These are phyloP conservation scores for Epizoanthus illoricatus DNA, from an alignment of 92 coral and sea anemone species.

Conservation along the genomic window DNA sequence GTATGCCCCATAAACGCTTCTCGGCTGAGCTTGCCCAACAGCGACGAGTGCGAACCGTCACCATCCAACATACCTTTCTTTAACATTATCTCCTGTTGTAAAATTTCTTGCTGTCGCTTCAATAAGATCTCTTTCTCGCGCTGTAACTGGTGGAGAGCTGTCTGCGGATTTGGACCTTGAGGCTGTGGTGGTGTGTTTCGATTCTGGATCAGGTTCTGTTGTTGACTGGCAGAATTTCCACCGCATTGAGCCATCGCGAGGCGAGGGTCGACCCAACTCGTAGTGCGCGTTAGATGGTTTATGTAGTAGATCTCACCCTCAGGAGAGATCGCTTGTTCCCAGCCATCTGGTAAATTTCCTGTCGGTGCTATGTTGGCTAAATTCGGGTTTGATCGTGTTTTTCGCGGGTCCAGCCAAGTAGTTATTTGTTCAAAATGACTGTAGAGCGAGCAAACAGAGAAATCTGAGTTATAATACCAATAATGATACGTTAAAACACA, in stretches of 20 bases:
- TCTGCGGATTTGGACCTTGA: slow-evolving; percentile 56
- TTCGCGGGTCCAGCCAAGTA: slow-evolving; percentile 96
- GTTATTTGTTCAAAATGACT: slow-evolving; percentile 95
- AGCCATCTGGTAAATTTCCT: slow-evolving; percentile 84
- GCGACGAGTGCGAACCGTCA: slow-evolving; percentile 76
- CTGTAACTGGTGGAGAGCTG: slow-evolving; percentile 84
- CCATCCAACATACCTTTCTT: slow-evolving; percentile 89
- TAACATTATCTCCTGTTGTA: slow-evolving; percentile 88
- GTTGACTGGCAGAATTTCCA: slow-evolving; percentile 28
- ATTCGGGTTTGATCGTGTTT: slow-evolving; percentile 94
- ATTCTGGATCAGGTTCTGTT: slow-evolving; percentile 42
- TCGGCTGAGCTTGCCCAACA: slow-evolving; percentile 88
- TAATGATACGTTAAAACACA: neutral
- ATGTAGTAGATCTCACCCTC: slow-evolving; percentile 90
- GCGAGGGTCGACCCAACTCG: slow-evolving; percentile 97
- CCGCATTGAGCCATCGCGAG: slow-evolving; percentile 64
- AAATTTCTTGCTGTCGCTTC: slow-evolving; percentile 84
- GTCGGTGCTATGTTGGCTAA: slow-evolving; percentile 66
- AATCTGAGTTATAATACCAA: slow-evolving; percentile 31
- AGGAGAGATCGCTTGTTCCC: slow-evolving; percentile 98
- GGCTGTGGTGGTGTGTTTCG: slow-evolving; percentile 44
- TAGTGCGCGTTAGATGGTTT: slow-evolving; percentile 84
- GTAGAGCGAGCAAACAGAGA: slow-evolving; percentile 48
- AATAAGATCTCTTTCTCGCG: slow-evolving; percentile 84
- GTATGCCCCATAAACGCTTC: slow-evolving; percentile 81